A percentile compares a stretch with the other conserved stretches of the same genome.
Evolutionary conservation across 2,113 vertebrate genomes (phyloP).

Genomic region (Dunckerocampus dactyliophorus): DNA sequence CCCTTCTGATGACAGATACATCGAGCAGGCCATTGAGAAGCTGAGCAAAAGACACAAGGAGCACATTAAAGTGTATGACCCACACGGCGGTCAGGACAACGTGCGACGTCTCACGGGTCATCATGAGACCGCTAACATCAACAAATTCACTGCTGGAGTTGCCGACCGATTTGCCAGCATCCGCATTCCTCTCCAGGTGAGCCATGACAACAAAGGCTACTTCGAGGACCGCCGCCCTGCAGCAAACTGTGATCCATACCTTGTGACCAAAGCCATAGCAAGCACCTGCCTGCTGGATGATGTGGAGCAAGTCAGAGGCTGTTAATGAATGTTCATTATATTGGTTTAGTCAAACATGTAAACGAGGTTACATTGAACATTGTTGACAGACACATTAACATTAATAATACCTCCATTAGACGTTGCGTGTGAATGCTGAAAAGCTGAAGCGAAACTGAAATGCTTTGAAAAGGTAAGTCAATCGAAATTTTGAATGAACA

Average conservation of each 20-base stretch:
- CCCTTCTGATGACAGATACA: slow-evolving; percentile 35
- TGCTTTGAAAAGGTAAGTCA: too few relatives aligned
- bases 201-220: slow-evolving; percentile 70
- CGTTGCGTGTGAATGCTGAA: too few relatives aligned
- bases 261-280: slow-evolving; percentile 68
- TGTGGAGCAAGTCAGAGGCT: neutral
- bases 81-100: slow-evolving; percentile 73
- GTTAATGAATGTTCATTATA: too few relatives aligned
- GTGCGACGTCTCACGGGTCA: slow-evolving; percentile 69
- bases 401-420: too few relatives aligned
- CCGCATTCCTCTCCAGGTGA: slow-evolving; percentile 77
- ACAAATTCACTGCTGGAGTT: slow-evolving; percentile 72
- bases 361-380: too few relatives aligned
- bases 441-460: too few relatives aligned
- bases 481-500: too few relatives aligned
- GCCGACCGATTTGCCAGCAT: slow-evolving; percentile 75
- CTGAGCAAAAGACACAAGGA: slow-evolving; percentile 68
- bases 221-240: slow-evolving; percentile 78
- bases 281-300: slow-evolving; percentile 62
- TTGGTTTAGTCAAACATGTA: too few relatives aligned
- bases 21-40: slow-evolving; percentile 71
- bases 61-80: slow-evolving; percentile 75
- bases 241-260: slow-evolving; percentile 79
- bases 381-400: too few relatives aligned
- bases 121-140: slow-evolving; percentile 74